phyloP scores from a whole-genome alignment of 2,797 vertebrate genomes.

The Pristis pectinata region DNA sequence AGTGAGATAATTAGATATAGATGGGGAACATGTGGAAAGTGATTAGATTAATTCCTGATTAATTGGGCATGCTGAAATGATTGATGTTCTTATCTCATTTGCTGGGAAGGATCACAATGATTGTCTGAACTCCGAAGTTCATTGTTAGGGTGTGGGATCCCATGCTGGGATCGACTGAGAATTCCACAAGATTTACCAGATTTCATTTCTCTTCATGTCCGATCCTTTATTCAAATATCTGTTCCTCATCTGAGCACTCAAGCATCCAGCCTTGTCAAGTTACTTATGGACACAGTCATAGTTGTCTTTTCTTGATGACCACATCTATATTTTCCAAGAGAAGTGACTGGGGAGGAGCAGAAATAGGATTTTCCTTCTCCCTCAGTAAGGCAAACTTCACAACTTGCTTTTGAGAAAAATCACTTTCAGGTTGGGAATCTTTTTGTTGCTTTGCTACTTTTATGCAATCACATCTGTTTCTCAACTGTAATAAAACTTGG shows the following conservation, averaged over 20 bases:
- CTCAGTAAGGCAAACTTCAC: too few species aligned
- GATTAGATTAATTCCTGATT: background rate
- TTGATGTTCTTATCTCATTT: background rate
- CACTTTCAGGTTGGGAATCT: background rate
- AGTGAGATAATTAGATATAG: too few species aligned
- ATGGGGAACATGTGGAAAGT: background rate
- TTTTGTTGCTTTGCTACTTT: background rate
- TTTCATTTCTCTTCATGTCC: background rate
- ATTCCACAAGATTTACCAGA: background rate
- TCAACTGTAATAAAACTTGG: background rate
- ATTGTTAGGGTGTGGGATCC: too few species aligned
- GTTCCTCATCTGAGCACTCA: background rate
- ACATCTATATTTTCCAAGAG: background rate
- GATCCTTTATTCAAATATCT: background rate
- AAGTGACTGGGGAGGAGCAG: background rate
- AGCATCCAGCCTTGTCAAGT: background rate
- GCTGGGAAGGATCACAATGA: background rate
- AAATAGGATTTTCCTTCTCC: background rate
- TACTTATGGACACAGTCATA: background rate
- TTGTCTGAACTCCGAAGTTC: background rate
- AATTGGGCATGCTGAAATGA: background rate
- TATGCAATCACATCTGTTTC: background rate
- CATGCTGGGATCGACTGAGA: background rate
- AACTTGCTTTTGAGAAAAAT: background rate
- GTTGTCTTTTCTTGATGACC: too few species aligned